These are phyloP conservation scores for Oncorhynchus kisutch DNA, from an alignment of 2,113 vertebrate genomes.

Conservation along the genomic window DNA sequence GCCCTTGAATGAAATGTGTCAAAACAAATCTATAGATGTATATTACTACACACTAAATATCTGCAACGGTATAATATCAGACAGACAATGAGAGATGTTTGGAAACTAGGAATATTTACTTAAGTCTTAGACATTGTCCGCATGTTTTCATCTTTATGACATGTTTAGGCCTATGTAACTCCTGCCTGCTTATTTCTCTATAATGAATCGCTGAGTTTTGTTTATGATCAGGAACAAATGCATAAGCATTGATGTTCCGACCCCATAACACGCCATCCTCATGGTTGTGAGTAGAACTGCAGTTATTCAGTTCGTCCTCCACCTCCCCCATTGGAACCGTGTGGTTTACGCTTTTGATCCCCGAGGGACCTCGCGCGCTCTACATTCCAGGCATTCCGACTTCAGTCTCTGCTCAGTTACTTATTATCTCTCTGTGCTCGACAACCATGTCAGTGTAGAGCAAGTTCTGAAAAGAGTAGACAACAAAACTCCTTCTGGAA, in stretches of 20 bases:
- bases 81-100: too few relatives aligned
- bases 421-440: constrained; percentile 75
- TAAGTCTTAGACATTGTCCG: too few relatives aligned
- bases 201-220: too few relatives aligned
- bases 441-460: constrained; percentile 61
- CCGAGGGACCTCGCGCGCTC: constrained; percentile 85
- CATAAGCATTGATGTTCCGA: not conserved
- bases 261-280: not conserved
- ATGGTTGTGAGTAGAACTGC: not conserved
- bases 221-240: not conserved
- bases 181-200: not conserved
- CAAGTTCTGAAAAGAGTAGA: constrained; percentile 30
- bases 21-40: too few relatives aligned
- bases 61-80: too few relatives aligned
- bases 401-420: constrained; percentile 76
- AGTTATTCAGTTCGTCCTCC: constrained; percentile 1
- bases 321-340: constrained; percentile 23
- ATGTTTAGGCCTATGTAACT: not conserved
- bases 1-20: too few relatives aligned
- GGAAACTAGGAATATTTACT: too few relatives aligned
- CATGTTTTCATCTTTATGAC: too few relatives aligned
- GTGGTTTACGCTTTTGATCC: constrained; percentile 75
- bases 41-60: too few relatives aligned
- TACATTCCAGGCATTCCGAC: constrained; percentile 92
- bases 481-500: constrained; percentile 22